A percentile compares a stretch with the other conserved stretches of the same genome.
Conservation (phyloP, 30 jellyfish, hydroid and myxozoan species). For the Cassiopea andromeda region DNA sequence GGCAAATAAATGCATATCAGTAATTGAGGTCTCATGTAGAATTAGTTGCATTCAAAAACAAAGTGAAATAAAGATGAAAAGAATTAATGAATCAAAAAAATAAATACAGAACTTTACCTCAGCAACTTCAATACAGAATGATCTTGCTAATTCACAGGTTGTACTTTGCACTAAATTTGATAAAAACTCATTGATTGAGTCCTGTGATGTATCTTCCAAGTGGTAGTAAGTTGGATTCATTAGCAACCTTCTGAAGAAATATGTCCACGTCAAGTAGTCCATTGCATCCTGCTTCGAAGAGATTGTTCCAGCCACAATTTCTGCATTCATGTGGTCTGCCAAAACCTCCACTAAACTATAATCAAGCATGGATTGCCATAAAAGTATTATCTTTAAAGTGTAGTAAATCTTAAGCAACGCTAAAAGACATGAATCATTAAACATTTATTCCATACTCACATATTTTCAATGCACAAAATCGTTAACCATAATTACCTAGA, state of each 20-base stretch:
- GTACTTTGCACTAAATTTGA: constrained; percentile 79
- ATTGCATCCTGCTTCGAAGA: constrained; percentile 96
- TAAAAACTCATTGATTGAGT: constrained; percentile 72
- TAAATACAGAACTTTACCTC: constrained; percentile 51
- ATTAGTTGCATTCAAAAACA: too few species aligned
- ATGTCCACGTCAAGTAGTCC: constrained; percentile 96
- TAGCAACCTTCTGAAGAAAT: constrained; percentile 87
- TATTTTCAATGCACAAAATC: too few species aligned
- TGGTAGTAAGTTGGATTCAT: constrained; percentile 96
- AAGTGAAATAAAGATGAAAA: neutral
- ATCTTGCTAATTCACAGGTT: constrained; percentile 81
- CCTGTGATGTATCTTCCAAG: constrained; percentile 75
- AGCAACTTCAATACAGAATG: constrained; percentile 82
- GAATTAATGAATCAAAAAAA: too few species aligned
- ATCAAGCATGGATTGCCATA: neutral
- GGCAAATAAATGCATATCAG: too few species aligned
- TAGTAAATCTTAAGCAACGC: too few species aligned
- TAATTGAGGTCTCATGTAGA: too few species aligned
- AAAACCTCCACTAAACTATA: constrained; percentile 86
- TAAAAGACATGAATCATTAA: too few species aligned
- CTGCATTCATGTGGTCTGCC: constrained; percentile 99
- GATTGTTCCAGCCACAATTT: constrained; percentile 97
- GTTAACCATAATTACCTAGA: constrained; percentile 72
- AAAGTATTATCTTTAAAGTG: too few species aligned
- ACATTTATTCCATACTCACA: too few species aligned